Evolutionary conservation across 2,888 invertebrate genomes (phyloP).

Genomic region (Ormyrus labotus): DNA sequence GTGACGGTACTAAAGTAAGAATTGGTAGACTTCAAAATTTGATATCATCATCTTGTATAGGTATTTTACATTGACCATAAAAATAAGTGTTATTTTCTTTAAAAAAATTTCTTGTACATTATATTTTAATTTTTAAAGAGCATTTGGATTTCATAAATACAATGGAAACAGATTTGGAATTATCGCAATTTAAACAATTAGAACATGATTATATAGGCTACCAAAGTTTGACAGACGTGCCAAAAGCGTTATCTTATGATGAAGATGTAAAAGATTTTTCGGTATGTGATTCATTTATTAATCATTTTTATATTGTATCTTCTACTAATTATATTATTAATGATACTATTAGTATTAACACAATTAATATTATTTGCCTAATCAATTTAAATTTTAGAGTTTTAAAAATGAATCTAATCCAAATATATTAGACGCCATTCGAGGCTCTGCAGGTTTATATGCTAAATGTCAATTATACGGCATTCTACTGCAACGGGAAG

Average conservation of each 20-base stretch:
- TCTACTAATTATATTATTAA: not conserved
- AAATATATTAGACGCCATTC: conserved; percentile 86
- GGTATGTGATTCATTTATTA: conserved; percentile 68
- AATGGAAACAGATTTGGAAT: conserved; percentile 83
- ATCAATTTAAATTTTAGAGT: conserved; percentile 74
- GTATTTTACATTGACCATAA: conserved; percentile 74
- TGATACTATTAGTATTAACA: not conserved
- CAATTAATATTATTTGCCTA: not conserved
- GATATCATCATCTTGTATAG: conserved; percentile 97
- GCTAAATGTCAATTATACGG: conserved; percentile 91
- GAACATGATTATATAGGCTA: conserved; percentile 95
- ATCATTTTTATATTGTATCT: not conserved
- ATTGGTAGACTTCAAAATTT: conserved; percentile 96
- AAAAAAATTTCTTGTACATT: conserved; percentile 16
- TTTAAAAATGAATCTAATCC: conserved; percentile 82
- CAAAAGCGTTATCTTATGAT: conserved; percentile 85
- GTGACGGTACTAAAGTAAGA: conserved; percentile 96
- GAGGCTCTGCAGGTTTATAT: conserved; percentile 84
- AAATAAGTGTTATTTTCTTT: conserved; percentile 9
- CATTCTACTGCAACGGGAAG: conserved; percentile 88
- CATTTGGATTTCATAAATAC: conserved; percentile 97
- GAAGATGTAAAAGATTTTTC: conserved; percentile 79
- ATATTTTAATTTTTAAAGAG: conserved; percentile 78
- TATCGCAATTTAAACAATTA: conserved; percentile 91
- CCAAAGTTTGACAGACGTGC: conserved; percentile 96